Conservation (phyloP, 2,113 vertebrate species). For the Andinoacara biseriatus region DNA sequence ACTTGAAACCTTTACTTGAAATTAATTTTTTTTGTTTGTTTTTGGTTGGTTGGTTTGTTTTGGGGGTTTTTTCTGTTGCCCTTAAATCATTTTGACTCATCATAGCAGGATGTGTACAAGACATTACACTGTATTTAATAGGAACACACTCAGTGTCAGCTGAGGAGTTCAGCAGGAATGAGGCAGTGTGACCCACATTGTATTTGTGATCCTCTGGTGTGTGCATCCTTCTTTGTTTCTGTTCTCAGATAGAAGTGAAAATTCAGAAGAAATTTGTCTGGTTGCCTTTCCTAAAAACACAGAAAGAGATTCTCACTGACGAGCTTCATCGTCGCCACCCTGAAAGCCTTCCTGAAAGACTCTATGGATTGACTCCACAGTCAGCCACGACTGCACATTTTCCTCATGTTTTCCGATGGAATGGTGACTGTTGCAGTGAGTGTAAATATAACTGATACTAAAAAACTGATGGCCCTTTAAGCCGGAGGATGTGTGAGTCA, state of each 20-base stretch:
- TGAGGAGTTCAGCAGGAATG: background rate
- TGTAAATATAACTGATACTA: constrained; percentile 9
- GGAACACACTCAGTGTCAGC: background rate
- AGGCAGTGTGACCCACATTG: background rate
- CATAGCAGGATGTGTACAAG: background rate
- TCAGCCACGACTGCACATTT: background rate
- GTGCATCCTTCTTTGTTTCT: background rate
- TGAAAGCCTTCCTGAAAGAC: background rate
- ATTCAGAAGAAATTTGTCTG: background rate
- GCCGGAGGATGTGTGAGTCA: constrained; percentile 23
- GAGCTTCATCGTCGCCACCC: background rate
- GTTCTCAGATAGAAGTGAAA: constrained; percentile 35
- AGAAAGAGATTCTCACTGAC: background rate
- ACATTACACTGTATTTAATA: background rate
- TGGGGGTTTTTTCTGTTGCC: no score
- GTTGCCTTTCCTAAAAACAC: background rate
- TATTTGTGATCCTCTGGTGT: background rate
- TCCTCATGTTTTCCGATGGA: constrained; percentile 7
- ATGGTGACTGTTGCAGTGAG: background rate
- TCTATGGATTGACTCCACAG: background rate
- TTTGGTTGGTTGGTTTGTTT: no score
- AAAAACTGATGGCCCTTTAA: background rate
- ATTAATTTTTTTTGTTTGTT: no score
- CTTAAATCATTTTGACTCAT: no score
- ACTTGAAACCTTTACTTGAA: no score